A percentile compares a stretch with the other conserved stretches of the same genome.
phyloP scores from a whole-genome alignment of 2,113 vertebrate species.

The Oxyura jamaicensis region DNA sequence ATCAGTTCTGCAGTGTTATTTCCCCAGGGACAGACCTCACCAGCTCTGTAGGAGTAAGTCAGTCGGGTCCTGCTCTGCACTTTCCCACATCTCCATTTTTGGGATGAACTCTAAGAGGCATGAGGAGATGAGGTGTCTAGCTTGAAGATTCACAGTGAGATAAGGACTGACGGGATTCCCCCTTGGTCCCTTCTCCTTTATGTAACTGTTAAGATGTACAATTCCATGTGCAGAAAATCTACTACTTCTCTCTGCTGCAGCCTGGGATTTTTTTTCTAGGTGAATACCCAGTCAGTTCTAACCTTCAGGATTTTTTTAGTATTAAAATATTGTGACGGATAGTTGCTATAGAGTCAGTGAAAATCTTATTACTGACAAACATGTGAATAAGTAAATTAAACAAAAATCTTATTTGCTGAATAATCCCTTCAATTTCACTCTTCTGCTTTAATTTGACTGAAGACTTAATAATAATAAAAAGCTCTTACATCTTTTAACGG shows the following conservation, averaged over 20 bases:
- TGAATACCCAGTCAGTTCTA: background rate
- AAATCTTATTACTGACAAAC: background rate
- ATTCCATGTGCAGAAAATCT: background rate
- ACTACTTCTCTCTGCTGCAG: background rate
- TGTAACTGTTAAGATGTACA: background rate
- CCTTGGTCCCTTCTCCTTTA: background rate
- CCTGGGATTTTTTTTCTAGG: background rate
- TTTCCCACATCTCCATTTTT: background rate
- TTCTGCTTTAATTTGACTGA: background rate
- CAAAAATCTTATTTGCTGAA: background rate
- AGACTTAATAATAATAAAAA: background rate
- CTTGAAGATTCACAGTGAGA: background rate
- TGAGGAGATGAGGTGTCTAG: background rate
- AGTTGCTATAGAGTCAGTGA: background rate
- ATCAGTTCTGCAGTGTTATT: background rate
- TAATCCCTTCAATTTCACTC: background rate
- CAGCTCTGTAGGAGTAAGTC: accelerated
- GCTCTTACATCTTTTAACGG: background rate
- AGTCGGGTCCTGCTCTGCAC: background rate
- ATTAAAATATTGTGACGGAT: background rate
- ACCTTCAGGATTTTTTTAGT: background rate
- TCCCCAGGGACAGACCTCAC: background rate
- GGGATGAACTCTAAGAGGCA: background rate
- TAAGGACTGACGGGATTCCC: background rate
- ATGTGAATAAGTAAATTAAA: background rate